phyloP scores from a whole-genome alignment of 2,888 invertebrate genomes.

The Eristalis arbustorum region DNA sequence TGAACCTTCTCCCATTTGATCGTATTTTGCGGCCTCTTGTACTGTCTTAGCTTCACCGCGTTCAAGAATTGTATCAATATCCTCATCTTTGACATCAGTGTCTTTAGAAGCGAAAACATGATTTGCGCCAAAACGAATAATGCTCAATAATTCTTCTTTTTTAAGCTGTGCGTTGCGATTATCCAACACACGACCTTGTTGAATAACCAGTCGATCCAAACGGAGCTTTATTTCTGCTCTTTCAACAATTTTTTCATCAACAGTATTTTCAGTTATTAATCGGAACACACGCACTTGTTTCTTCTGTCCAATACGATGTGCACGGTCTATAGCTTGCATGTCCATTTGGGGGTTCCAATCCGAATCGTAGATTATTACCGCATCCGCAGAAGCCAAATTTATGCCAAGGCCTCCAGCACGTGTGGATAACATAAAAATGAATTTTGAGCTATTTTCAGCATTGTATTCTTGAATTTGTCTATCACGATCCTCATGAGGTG shows the following conservation, averaged over 20 bases:
- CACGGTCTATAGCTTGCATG: slow-evolving; percentile 97
- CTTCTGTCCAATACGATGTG: slow-evolving; percentile 98
- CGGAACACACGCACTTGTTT: slow-evolving; percentile 97
- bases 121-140: slow-evolving; percentile 99
- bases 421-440: slow-evolving; percentile 99
- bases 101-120: slow-evolving; percentile 99
- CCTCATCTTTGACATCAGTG: slow-evolving; percentile 98
- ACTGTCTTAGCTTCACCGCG: slow-evolving; percentile 95
- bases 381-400: slow-evolving; percentile 98
- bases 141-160: slow-evolving; percentile 99
- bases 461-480: slow-evolving; percentile 98
- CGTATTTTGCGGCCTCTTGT: slow-evolving; percentile 94
- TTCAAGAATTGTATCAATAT: slow-evolving; percentile 95
- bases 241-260: slow-evolving; percentile 99
- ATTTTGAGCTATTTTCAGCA: slow-evolving; percentile 93
- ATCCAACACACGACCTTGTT: slow-evolving; percentile 97
- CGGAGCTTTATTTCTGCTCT: slow-evolving; percentile 97
- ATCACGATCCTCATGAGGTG: slow-evolving; percentile 97
- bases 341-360: slow-evolving; percentile 99
- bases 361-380: slow-evolving; percentile 98
- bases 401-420: slow-evolving; percentile 99
- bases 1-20: slow-evolving; percentile 93
- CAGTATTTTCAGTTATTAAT: slow-evolving; percentile 98
- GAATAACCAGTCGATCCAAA: slow-evolving; percentile 97
- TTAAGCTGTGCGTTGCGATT: slow-evolving; percentile 92